Evolutionary conservation across 2,888 invertebrate species (phyloP), one percentile per base, ranked within the genome.

Genomic region (Brenthis daphne): DNA sequence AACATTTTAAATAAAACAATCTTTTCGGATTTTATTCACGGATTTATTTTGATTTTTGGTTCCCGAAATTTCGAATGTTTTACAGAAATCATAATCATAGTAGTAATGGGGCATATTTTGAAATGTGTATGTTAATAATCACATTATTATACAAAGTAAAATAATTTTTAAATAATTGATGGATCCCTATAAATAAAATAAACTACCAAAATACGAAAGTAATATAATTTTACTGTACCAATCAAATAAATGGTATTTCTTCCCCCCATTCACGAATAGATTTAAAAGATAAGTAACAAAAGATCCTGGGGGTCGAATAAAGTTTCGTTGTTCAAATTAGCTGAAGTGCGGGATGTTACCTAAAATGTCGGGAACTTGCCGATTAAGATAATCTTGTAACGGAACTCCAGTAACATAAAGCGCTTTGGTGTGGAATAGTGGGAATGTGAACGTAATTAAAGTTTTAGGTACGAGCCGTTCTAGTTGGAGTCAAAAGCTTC

Each of bases 381-480:
- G 65, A 69, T 67, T 71, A 58, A 69, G 69, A 70, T 73, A 73
- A 73, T 73, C 67, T 65, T 61, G 55, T 69, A 29, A 63, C 66
- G 60, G 65, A 68, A 63, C 68, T 63, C 67, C 54, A 67, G 61
- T 69, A 67, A 68, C 65, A 67, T 66, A 68, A 68, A 72, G 64
- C 67, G 65, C 72, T 70, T 68, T 65, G 37, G 66, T 64, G 56
- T 66, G 58, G 65, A 61, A 67, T 69, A 67, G 67, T 67, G 57
- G 63, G 65, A 63, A 66, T 69, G 50, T 64, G 58, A 63, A 57
- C 60, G 29, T 65, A 65, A 67, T 71, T 68, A 67, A 73, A 73
- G 64, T 70, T 75, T 66, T 54, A 66, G 57, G 68, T 68, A 69
- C 53, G 24, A 67, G 50, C 37, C 24, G 51, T 47, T 55, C 51